Conservation (phyloP, 2,888 invertebrate species). For the Chalcis sispes region DNA sequence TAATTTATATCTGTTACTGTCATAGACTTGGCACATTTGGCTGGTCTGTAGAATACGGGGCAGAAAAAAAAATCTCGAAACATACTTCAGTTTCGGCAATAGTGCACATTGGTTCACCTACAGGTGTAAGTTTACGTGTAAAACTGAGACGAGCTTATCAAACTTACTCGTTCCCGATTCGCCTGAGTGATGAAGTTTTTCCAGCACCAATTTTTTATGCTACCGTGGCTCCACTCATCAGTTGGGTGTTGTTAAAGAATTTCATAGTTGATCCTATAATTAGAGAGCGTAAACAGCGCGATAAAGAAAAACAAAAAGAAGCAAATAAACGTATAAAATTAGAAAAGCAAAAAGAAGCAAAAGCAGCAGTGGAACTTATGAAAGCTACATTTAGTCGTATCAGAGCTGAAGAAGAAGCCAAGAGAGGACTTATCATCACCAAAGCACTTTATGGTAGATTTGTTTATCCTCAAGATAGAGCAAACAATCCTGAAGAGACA, state of each 20-base stretch:
- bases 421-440: conserved; percentile 89
- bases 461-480: conserved; percentile 69
- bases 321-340: conserved; percentile 86
- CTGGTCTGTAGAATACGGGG: conserved; percentile 91
- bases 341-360: conserved; percentile 90
- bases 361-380: conserved; percentile 93
- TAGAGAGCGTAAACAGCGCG: conserved; percentile 85
- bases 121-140: conserved; percentile 91
- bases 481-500: conserved; percentile 65
- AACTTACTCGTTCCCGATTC: conserved; percentile 91
- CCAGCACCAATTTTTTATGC: conserved; percentile 96
- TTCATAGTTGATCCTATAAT: conserved; percentile 90
- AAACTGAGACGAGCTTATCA: conserved; percentile 92
- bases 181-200: conserved; percentile 92
- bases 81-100: conserved; percentile 92
- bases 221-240: conserved; percentile 89
- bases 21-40: conserved; percentile 90
- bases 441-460: conserved; percentile 90
- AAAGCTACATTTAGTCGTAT: conserved; percentile 91
- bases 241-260: conserved; percentile 89
- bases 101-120: conserved; percentile 89
- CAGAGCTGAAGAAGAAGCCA: conserved; percentile 86
- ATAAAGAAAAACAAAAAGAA: conserved; percentile 89
- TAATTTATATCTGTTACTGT: not conserved
- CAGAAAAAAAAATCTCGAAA: conserved; percentile 94